Percentiles rank a stretch among this genome's conserved stretches.
Conservation (phyloP, 2,797 vertebrate species). For the Myotis daubentonii region DNA sequence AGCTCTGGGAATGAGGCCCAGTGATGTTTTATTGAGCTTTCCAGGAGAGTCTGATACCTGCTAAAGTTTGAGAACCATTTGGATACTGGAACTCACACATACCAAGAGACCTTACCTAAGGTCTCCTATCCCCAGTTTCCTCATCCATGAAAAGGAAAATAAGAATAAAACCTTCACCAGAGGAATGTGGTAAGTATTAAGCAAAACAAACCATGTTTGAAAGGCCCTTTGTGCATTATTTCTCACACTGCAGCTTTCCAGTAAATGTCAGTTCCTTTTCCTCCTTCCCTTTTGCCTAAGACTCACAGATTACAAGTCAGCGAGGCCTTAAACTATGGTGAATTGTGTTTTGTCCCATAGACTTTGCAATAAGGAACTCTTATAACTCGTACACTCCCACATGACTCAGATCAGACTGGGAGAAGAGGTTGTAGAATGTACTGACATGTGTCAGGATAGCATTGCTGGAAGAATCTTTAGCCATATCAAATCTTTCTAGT, state of each 20-base stretch:
- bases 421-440: neutral
- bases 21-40: neutral
- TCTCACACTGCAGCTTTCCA: neutral
- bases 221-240: neutral
- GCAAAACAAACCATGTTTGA: slow-evolving; percentile 1
- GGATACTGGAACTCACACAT: neutral
- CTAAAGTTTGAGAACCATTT: neutral
- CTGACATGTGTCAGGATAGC: neutral
- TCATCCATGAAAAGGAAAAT: neutral
- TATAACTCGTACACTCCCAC: neutral
- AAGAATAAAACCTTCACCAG: neutral
- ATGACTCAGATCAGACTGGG: neutral
- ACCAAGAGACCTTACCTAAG: neutral
- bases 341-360: neutral
- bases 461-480: neutral
- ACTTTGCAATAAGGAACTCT: neutral
- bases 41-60: neutral
- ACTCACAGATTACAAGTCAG: neutral
- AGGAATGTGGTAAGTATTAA: neutral
- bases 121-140: neutral
- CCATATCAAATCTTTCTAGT: neutral
- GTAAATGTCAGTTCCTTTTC: neutral
- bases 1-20: neutral
- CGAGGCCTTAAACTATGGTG: neutral
- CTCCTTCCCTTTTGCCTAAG: neutral